Base-by-base conservation (phyloP, 2,113 vertebrate genomes). In the Scophthalmus maximus region DNA sequence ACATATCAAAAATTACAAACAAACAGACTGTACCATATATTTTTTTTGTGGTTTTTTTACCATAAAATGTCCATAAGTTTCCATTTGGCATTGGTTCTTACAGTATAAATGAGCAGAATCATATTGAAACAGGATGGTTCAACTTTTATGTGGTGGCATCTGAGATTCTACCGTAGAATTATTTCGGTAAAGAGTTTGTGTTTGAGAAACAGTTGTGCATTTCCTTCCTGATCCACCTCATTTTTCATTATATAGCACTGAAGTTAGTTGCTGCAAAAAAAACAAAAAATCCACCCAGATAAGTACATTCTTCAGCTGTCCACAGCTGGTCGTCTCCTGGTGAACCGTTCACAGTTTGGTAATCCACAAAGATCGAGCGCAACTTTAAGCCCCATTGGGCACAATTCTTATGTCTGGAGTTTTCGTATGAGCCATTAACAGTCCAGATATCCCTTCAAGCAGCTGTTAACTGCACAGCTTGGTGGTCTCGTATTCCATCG, bases 1-100 rank as follows among this genome's bases (percentile, higher is more conserved):
- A 97, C 95, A 96, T 97, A 97, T 95, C n/a, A 97, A 98, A 98
- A 92, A 97, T 95, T 96, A 97, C 96, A 97, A 96, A 97, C 95
- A 93, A 96, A 97, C 68, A 93, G 79, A 89, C 78, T 93, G 94
- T 78, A 86, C 81, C 82, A 84, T 87, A 76, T 20, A 1, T 51
- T 51, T 51, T 26, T 46, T 17, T 46, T 50, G 5, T 34, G 14
- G 18, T 55, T 53, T 30, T 29, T 79, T 82, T 92, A 94, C 95
- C 95, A 94, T 93, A 95, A 95, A 96, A 93, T 93, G 93, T 94
- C 94, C 92, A 86, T 92, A 95, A 90, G 91, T 91, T 36, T 8
- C 30, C 30, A 32, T 22, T 92, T 83, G 93, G 86, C 91, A 91
- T 95, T 89, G 94, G 93, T 95, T 94, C 93, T 95, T 94, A 91